Conservation (phyloP, 2,113 vertebrate species). For the Ranitomeya variabilis region DNA sequence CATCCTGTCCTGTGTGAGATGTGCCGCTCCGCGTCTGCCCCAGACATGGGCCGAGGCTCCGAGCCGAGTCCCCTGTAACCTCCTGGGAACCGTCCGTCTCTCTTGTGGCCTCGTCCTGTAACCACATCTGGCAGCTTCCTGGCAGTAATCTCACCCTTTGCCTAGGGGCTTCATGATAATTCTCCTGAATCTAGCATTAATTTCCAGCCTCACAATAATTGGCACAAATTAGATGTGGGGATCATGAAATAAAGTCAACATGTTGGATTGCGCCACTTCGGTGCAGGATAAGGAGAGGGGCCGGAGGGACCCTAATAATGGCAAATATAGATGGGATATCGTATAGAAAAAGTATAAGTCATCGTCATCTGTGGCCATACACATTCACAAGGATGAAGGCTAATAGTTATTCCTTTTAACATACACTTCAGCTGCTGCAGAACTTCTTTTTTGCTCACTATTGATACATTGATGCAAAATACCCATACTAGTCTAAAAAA, state of each 20-base stretch:
- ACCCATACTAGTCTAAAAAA: too few relatives aligned
- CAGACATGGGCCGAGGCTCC: conserved; percentile 25
- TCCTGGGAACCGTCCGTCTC: conserved; percentile 40
- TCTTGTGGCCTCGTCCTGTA: conserved; percentile 46
- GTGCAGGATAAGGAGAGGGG: neutral
- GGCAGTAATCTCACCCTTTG: conserved; percentile 55
- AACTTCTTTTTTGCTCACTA: neutral
- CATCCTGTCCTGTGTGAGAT: conserved; percentile 19
- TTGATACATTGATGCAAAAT: neutral
- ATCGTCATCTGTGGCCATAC: neutral
- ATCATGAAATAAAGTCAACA: conserved; percentile 45
- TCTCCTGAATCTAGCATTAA: conserved; percentile 58
- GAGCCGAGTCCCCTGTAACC: conserved; percentile 10
- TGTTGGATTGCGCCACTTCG: conserved; percentile 3
- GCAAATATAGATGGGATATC: neutral
- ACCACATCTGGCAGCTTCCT: conserved; percentile 56
- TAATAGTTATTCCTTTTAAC: neutral
- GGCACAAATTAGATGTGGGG: conserved; percentile 51
- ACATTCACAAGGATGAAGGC: neutral
- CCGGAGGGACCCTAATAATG: neutral
- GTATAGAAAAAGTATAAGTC: neutral
- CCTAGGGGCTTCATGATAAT: conserved; percentile 58
- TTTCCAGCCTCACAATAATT: conserved; percentile 57
- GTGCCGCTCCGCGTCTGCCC: neutral
- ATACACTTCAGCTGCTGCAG: neutral